Evolutionary conservation across 1,140 invertebrate species (phyloP).

Genomic region (Drosophila novamexicana): DNA sequence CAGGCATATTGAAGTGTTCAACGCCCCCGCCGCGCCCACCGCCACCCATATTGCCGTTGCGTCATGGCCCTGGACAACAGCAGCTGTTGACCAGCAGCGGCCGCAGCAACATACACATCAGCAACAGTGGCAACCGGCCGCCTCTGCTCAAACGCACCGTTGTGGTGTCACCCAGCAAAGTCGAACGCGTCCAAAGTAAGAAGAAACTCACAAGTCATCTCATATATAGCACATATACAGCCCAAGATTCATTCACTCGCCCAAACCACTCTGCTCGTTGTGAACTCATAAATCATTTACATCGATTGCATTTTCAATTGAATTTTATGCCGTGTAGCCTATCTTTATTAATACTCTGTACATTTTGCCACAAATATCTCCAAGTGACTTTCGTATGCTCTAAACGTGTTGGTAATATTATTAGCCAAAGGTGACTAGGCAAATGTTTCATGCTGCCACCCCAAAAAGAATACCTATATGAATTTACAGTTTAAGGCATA

Average conservation of each 20-base stretch:
- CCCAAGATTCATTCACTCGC: slow-evolving; percentile 8
- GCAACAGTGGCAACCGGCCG: slow-evolving; percentile 19
- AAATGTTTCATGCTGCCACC: not conserved
- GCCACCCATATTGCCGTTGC: slow-evolving; percentile 54
- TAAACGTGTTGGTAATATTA: slow-evolving; percentile 27
- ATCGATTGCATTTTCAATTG: slow-evolving; percentile 51
- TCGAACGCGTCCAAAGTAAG: slow-evolving; percentile 77
- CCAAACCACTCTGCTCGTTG: slow-evolving; percentile 19
- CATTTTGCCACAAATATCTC: slow-evolving; percentile 15
- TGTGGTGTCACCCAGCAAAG: slow-evolving; percentile 48
- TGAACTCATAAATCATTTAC: slow-evolving; percentile 54
- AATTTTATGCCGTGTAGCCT: slow-evolving; percentile 29
- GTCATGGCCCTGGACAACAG: slow-evolving; percentile 42
- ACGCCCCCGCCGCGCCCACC: slow-evolving; percentile 70
- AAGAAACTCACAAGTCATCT: slow-evolving; percentile 60
- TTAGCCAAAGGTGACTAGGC: slow-evolving; percentile 51
- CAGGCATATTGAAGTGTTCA: slow-evolving; percentile 59
- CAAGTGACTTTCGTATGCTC: slow-evolving; percentile 23
- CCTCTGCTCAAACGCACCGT: slow-evolving; percentile 57
- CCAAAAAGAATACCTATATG: not conserved
- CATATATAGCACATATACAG: slow-evolving; percentile 11
- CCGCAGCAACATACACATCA: slow-evolving; percentile 30
- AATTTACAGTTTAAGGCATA: slow-evolving; percentile 4
- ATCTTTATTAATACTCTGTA: slow-evolving; percentile 16
- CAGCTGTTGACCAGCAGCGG: slow-evolving; percentile 26